phyloP scores from a whole-genome alignment of 2,888 invertebrate genomes.

The Mythimna loreyi region DNA sequence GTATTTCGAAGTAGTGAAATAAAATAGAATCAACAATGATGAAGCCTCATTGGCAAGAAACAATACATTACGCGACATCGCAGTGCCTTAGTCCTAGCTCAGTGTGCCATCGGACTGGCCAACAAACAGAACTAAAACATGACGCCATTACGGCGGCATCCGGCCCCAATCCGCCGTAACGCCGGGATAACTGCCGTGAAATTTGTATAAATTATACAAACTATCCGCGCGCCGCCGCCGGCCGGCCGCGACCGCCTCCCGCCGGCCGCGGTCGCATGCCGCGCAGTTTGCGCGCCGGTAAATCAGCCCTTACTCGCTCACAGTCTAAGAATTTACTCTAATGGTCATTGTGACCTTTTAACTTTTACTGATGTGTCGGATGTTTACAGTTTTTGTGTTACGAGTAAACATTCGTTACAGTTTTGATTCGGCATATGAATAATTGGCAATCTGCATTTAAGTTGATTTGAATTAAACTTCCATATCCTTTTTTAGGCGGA shows the following conservation, averaged over 20 bases:
- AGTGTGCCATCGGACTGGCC: slow-evolving; percentile 19
- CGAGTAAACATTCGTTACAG: too few relatives aligned
- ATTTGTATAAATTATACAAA: slow-evolving; percentile 77
- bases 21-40: too few relatives aligned
- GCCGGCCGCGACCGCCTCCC: not conserved
- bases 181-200: slow-evolving; percentile 67
- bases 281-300: slow-evolving; percentile 65
- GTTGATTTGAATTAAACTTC: not conserved
- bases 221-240: slow-evolving; percentile 49
- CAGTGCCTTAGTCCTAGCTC: not conserved
- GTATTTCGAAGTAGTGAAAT: too few relatives aligned
- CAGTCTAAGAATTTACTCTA: slow-evolving; percentile 56
- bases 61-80: not conserved
- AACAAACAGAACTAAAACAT: slow-evolving; percentile 60
- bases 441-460: too few relatives aligned
- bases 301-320: slow-evolving; percentile 62
- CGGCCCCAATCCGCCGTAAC: slow-evolving; percentile 52
- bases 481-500: too few relatives aligned
- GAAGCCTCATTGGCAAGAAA: too few relatives aligned
- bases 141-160: slow-evolving; percentile 55
- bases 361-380: slow-evolving; percentile 8
- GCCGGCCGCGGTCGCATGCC: slow-evolving; percentile 55
- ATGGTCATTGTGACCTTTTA: slow-evolving; percentile 44
- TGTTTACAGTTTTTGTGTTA: too few relatives aligned
- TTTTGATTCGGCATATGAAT: too few relatives aligned